A percentile compares a stretch with the other conserved stretches of the same genome.
Conservation (phyloP, 2,797 vertebrate species). For the Crax fasciolata region DNA sequence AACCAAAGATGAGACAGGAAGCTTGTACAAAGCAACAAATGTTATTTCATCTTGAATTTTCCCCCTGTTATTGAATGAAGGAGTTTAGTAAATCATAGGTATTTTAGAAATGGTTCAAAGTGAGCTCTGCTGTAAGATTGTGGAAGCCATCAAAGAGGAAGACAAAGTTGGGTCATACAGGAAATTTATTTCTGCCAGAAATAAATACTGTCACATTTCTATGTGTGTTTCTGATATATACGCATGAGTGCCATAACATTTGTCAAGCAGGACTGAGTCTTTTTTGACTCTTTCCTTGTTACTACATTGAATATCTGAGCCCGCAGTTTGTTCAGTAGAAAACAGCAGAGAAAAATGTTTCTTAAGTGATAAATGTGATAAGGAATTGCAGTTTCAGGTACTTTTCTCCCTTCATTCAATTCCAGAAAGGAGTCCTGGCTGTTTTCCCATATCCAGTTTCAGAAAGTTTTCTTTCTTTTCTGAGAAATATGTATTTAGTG, state of each 20-base stretch:
- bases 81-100: not conserved
- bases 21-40: not conserved
- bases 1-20: not conserved
- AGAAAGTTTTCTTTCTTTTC: conserved; percentile 42
- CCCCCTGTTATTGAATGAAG: not conserved
- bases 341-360: not conserved
- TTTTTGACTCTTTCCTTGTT: not conserved
- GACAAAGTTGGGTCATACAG: not conserved
- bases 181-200: not conserved
- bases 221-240: not conserved
- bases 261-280: not conserved
- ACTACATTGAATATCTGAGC: not conserved
- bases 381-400: conserved; percentile 3
- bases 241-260: not conserved
- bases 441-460: conserved; percentile 6
- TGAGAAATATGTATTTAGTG: conserved; percentile 16
- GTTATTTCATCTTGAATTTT: not conserved
- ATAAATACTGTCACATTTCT: not conserved
- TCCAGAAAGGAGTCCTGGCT: not conserved
- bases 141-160: not conserved
- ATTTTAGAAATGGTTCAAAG: not conserved
- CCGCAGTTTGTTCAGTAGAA: not conserved
- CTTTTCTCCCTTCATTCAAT: not conserved
- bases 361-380: not conserved
- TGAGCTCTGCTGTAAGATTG: not conserved